phyloP scores from a whole-genome alignment of 2,888 invertebrate species.

The Phaedon cochleariae region DNA sequence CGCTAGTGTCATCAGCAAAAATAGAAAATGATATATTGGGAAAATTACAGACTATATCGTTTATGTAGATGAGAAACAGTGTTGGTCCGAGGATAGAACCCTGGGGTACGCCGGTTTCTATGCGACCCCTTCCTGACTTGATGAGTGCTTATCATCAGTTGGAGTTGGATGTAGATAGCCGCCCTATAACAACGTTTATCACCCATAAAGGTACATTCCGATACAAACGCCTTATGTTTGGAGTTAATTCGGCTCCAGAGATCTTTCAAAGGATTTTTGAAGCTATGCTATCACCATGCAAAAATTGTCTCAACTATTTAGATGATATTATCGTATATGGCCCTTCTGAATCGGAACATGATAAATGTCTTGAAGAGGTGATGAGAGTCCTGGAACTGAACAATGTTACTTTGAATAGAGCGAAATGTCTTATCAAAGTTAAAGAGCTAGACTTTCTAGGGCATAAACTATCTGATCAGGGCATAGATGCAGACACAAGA shows the following conservation, averaged over 20 bases:
- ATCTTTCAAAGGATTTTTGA: slow-evolving; percentile 49
- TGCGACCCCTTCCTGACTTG: too few species aligned
- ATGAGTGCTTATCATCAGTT: too few species aligned
- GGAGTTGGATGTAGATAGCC: slow-evolving; percentile 13
- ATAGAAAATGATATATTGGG: too few species aligned
- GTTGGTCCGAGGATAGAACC: too few species aligned
- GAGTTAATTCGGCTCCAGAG: slow-evolving; percentile 52
- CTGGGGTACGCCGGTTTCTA: too few species aligned
- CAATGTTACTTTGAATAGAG: slow-evolving; percentile 30
- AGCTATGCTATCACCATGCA: slow-evolving; percentile 46
- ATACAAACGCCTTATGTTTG: too few species aligned
- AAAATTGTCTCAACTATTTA: slow-evolving; percentile 48
- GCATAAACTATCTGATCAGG: slow-evolving; percentile 52
- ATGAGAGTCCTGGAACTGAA: slow-evolving; percentile 22
- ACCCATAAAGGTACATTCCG: slow-evolving; percentile 43
- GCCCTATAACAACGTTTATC: slow-evolving; percentile 40
- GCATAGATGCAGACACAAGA: slow-evolving; percentile 40
- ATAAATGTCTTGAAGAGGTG: slow-evolving; percentile 21
- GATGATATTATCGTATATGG: slow-evolving; percentile 51
- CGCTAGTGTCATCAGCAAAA: too few species aligned
- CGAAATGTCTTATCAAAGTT: slow-evolving; percentile 31
- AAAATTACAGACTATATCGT: too few species aligned
- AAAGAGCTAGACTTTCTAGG: slow-evolving; percentile 27
- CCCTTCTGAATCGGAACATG: slow-evolving; percentile 40
- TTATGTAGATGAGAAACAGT: too few species aligned